phyloP scores from a whole-genome alignment of 1,140 invertebrate genomes.

The Diabrotica undecimpunctata region DNA sequence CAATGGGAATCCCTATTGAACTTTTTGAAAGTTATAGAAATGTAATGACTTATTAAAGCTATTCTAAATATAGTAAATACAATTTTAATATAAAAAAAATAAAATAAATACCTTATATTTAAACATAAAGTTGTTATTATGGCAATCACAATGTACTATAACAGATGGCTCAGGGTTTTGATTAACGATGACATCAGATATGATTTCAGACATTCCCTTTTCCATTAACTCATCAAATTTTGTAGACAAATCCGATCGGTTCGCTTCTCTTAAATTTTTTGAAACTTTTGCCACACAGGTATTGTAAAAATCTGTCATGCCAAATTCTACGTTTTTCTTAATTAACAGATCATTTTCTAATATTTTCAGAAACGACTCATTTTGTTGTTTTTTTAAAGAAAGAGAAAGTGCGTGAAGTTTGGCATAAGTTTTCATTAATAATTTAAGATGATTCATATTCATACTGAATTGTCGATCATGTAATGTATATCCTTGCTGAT shows the following conservation, averaged over 20 bases:
- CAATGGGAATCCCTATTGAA: too few relatives aligned
- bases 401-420: too few relatives aligned
- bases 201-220: not conserved
- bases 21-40: too few relatives aligned
- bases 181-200: not conserved
- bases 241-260: not conserved
- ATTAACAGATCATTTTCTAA: too few relatives aligned
- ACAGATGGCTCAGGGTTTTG: not conserved
- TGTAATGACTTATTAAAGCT: not conserved
- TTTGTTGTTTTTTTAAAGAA: too few relatives aligned
- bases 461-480: too few relatives aligned
- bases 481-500: too few relatives aligned
- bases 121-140: constrained; percentile 11
- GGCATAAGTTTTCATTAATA: too few relatives aligned
- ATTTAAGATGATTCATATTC: too few relatives aligned
- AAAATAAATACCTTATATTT: constrained; percentile 1
- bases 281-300: not conserved
- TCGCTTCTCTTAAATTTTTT: not conserved
- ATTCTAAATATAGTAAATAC: not conserved
- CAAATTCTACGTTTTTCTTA: too few relatives aligned
- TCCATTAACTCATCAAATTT: not conserved
- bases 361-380: too few relatives aligned
- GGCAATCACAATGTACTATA: constrained; percentile 4
- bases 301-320: too few relatives aligned
- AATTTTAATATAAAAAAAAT: not conserved